Conservation (phyloP, 2,888 invertebrate genomes). For the Monoplex corrugatus region DNA sequence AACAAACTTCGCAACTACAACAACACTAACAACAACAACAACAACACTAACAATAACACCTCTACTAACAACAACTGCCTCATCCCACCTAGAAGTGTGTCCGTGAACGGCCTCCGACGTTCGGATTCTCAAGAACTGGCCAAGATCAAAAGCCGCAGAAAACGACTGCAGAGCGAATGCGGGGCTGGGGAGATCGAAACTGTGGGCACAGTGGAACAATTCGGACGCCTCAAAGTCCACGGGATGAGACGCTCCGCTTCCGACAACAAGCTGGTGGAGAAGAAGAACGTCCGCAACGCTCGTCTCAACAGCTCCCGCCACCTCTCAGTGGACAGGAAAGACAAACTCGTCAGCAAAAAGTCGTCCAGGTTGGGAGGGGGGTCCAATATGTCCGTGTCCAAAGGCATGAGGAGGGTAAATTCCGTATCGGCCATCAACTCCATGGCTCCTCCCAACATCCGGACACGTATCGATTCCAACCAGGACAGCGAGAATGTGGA, state of each 20-base stretch:
- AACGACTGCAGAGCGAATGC: conserved; percentile 41
- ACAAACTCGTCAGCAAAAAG: conserved; percentile 17
- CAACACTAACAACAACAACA: conserved; percentile 39
- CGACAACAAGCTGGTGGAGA: conserved; percentile 53
- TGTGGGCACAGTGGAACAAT: conserved; percentile 22
- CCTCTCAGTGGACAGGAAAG: conserved; percentile 47
- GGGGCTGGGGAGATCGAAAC: conserved; percentile 18
- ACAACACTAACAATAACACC: not conserved
- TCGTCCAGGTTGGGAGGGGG: not conserved
- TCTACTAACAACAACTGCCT: not conserved
- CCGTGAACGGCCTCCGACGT: conserved; percentile 41
- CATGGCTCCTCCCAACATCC: not conserved
- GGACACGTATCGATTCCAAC: conserved; percentile 36
- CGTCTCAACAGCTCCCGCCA: conserved; percentile 37
- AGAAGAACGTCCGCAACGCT: conserved; percentile 35
- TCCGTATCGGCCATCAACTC: conserved; percentile 51
- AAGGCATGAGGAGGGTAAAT: conserved; percentile 40
- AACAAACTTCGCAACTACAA: not conserved
- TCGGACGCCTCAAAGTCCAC: conserved; percentile 32
- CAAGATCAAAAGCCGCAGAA: not conserved
- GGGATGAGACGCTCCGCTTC: conserved; percentile 52
- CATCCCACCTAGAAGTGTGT: conserved; percentile 18
- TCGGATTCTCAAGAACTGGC: conserved; percentile 25
- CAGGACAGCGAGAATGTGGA: conserved; percentile 20
- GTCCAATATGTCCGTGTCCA: not conserved